Conservation (phyloP, 2,888 invertebrate genomes). For the Sinodicranocentrus sp. region DNA sequence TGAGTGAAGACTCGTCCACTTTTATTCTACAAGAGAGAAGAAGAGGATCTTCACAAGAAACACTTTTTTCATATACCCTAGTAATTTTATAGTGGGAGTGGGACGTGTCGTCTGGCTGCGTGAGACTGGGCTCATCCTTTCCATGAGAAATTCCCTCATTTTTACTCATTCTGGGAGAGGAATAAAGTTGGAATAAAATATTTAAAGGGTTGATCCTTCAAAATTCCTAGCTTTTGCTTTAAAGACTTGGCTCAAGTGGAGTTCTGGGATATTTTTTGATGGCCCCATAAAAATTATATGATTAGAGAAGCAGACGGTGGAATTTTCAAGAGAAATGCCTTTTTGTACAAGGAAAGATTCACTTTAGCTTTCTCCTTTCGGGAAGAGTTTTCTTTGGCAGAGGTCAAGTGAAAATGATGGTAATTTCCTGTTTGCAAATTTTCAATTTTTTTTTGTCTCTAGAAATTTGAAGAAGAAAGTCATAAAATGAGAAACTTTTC, state of each 20-base stretch:
- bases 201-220: constrained; percentile 20
- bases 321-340: too few relatives aligned
- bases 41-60: neutral
- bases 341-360: too few relatives aligned
- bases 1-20: neutral
- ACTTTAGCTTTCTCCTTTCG: too few relatives aligned
- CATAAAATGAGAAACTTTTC: neutral
- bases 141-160: neutral
- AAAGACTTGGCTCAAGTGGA: neutral
- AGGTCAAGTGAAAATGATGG: too few relatives aligned
- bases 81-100: too few relatives aligned
- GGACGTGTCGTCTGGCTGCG: too few relatives aligned
- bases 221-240: neutral
- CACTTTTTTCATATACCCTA: neutral
- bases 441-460: too few relatives aligned
- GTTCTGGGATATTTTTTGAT: constrained; percentile 11
- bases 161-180: neutral
- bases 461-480: neutral
- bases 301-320: too few relatives aligned
- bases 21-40: neutral
- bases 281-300: constrained; percentile 23
- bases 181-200: constrained; percentile 14
- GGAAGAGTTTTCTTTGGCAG: too few relatives aligned
- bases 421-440: too few relatives aligned
- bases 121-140: too few relatives aligned